A percentile compares a stretch with the other conserved stretches of the same genome.
Evolutionary conservation across 2,797 vertebrate species (phyloP).

Genomic region (Aselliscus stoliczkanus): DNA sequence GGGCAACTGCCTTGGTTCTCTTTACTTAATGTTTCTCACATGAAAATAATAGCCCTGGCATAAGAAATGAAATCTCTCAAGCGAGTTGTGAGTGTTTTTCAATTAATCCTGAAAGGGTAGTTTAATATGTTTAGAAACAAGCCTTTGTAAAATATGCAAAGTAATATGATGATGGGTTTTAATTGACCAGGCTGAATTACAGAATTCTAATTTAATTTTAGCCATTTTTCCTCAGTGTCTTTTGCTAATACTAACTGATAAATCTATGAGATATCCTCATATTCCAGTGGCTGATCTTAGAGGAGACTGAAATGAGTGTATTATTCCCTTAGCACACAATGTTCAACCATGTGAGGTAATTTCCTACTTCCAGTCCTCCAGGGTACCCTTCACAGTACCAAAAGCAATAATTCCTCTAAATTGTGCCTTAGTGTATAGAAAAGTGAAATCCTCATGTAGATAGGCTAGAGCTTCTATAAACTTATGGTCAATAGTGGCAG

Average conservation of each 20-base stretch:
- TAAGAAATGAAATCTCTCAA: neutral
- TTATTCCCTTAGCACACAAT: neutral
- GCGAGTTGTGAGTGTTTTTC: neutral
- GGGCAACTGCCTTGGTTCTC: neutral
- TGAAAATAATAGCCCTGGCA: neutral
- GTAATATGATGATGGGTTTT: neutral
- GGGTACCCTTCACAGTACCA: neutral
- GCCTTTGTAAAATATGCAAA: neutral
- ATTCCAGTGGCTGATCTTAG: neutral
- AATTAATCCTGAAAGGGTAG: slow-evolving; percentile 28
- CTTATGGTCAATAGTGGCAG: neutral
- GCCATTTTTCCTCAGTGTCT: neutral
- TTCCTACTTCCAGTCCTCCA: neutral
- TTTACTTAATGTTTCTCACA: neutral
- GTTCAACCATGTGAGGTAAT: slow-evolving; percentile 3
- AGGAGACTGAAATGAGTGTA: neutral
- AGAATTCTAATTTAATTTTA: slow-evolving; percentile 11
- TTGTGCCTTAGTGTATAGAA: neutral
- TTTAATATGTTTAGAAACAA: slow-evolving; percentile 34
- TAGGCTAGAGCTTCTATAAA: neutral
- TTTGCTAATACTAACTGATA: neutral
- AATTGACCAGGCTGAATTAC: neutral
- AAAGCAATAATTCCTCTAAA: slow-evolving; percentile 11
- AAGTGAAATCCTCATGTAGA: neutral
- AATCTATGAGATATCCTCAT: neutral